A percentile compares a stretch with the other conserved stretches of the same genome.
Evolutionary conservation across 2,797 vertebrate genomes (phyloP).

Genomic region (Gadopsis bispinosus): DNA sequence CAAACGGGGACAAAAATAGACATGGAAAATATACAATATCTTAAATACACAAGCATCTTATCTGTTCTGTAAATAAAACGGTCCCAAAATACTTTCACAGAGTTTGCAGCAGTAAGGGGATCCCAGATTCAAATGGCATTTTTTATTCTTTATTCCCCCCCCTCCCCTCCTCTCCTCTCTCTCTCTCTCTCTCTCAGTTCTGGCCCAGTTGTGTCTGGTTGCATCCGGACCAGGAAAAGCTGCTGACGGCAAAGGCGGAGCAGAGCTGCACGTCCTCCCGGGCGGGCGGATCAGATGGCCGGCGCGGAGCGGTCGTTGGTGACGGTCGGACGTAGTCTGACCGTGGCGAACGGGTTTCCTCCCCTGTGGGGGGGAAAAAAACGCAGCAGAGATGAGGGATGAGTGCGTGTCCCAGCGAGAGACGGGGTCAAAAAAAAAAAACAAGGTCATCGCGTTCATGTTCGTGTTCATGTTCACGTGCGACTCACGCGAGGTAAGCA

Average conservation of each 20-base stretch:
- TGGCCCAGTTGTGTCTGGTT: slow-evolving; percentile 18
- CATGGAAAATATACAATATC: slow-evolving; percentile 50
- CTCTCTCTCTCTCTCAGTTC: slow-evolving; percentile 32
- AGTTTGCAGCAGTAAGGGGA: slow-evolving; percentile 44
- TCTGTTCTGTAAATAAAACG: slow-evolving; percentile 64
- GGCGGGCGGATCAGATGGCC: slow-evolving; percentile 78
- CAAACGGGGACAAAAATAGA: slow-evolving; percentile 62
- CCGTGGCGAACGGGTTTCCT: slow-evolving; percentile 95
- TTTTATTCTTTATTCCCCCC: background rate
- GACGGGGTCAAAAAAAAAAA: background rate
- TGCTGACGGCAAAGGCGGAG: slow-evolving; percentile 18
- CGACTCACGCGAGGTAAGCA: slow-evolving; percentile 91
- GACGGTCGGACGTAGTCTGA: slow-evolving; percentile 94
- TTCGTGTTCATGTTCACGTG: background rate
- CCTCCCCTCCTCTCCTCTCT: too few relatives aligned
- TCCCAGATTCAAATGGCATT: slow-evolving; percentile 58
- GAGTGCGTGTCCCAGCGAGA: background rate
- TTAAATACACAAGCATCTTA: slow-evolving; percentile 68
- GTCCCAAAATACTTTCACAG: slow-evolving; percentile 46
- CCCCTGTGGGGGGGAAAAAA: slow-evolving; percentile 81
- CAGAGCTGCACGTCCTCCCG: background rate
- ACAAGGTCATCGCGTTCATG: background rate
- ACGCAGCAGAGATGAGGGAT: slow-evolving; percentile 10
- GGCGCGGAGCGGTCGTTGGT: slow-evolving; percentile 97
- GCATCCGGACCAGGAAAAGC: slow-evolving; percentile 26